Evolutionary conservation across 2,797 vertebrate species (phyloP).

Genomic region (Gila robusta): DNA sequence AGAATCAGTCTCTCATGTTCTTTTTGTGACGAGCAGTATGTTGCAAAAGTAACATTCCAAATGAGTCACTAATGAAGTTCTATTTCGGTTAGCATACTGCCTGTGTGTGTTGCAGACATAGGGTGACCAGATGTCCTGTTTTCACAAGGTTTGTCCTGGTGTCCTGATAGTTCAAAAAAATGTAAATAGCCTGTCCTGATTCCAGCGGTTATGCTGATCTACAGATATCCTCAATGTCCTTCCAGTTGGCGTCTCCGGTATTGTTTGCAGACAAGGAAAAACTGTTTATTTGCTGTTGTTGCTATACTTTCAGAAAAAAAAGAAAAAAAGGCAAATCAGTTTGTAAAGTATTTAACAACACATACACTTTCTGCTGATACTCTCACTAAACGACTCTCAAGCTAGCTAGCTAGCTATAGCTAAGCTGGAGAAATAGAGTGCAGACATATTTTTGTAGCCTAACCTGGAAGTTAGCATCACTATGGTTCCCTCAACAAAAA

Average conservation of each 20-base stretch:
- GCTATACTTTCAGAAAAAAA: not conserved
- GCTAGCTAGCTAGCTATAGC: not conserved
- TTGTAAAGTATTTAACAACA: not conserved
- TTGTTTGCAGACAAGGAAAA: not conserved
- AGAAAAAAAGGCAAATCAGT: not conserved
- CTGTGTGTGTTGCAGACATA: not conserved
- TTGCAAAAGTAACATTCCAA: not conserved
- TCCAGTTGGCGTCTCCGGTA: not conserved
- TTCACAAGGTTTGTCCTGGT: not conserved
- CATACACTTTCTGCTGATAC: not conserved
- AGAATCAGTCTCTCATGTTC: not conserved
- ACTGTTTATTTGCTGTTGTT: not conserved
- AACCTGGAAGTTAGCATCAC: not conserved
- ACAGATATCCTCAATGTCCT: not conserved
- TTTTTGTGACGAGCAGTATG: not conserved
- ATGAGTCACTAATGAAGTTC: not conserved
- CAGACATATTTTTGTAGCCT: not conserved
- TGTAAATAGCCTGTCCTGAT: conserved; percentile 1
- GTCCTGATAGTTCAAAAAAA: conserved; percentile 15
- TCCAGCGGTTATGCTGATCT: not conserved
- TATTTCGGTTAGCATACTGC: not conserved
- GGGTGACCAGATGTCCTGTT: not conserved
- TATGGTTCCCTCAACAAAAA: not conserved
- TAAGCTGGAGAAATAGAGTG: not conserved
- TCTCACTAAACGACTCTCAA: not conserved